These are phyloP conservation scores for Margarornis squamiger DNA, from an alignment of 2,797 vertebrate species.

Conservation along the genomic window DNA sequence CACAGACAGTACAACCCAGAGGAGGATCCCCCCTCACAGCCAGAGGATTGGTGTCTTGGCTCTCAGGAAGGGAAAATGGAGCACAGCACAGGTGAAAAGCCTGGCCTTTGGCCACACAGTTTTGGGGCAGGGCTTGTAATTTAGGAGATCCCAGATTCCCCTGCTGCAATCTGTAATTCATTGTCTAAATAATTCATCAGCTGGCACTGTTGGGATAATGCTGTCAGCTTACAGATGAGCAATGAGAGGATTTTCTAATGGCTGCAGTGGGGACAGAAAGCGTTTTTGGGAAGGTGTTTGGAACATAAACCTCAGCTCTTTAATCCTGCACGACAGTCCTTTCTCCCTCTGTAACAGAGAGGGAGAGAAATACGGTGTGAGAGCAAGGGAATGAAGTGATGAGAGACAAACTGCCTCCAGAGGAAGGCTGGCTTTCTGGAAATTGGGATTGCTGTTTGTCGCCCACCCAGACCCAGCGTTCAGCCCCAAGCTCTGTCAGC, in stretches of 20 bases:
- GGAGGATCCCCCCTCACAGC: not conserved
- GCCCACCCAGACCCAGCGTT: not conserved
- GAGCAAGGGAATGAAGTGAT: not conserved
- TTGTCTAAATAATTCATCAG: constrained; percentile 43
- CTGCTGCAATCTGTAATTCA: constrained; percentile 18
- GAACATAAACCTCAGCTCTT: not conserved
- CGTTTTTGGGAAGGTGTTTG: not conserved
- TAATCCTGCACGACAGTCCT: not conserved
- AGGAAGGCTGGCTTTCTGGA: not conserved
- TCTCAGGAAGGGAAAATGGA: not conserved
- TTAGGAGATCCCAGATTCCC: constrained; percentile 3
- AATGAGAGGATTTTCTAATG: not conserved
- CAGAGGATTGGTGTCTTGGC: not conserved
- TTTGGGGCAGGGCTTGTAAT: not conserved
- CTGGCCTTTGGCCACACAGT: not conserved
- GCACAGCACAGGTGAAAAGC: not conserved
- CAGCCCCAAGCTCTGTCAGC: not conserved
- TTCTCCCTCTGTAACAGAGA: not conserved
- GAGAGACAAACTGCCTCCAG: not conserved
- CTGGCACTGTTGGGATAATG: not conserved
- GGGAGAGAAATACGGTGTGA: not conserved
- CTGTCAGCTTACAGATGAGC: constrained; percentile 37
- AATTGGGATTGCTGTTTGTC: not conserved
- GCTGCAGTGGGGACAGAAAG: not conserved
- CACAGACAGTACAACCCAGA: not conserved